Conservation (phyloP, 2,113 vertebrate species). For the Rhineura floridana region DNA sequence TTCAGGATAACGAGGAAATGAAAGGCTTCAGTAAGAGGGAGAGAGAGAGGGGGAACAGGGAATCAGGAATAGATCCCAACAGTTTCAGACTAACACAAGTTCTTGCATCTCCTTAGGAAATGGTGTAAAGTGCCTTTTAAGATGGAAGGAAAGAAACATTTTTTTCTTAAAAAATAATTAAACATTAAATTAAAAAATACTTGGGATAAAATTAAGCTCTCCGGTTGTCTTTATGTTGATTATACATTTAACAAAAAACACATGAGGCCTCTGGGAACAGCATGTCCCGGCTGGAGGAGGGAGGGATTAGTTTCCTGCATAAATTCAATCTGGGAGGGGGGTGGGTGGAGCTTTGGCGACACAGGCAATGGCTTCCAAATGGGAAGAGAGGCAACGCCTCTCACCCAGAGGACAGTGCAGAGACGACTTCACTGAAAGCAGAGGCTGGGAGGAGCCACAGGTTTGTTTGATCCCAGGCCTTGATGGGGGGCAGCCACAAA, state of each 20-base stretch:
- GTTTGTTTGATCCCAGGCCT: neutral
- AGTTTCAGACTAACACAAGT: neutral
- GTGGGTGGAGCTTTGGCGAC: neutral
- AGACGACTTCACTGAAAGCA: neutral
- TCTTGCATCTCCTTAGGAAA: no score
- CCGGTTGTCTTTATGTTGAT: neutral
- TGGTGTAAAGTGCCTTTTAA: no score
- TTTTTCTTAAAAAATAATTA: neutral
- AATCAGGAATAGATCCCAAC: no score
- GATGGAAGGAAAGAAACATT: neutral
- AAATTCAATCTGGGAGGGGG: neutral
- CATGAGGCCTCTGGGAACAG: neutral
- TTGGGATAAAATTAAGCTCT: neutral
- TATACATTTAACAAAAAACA: neutral
- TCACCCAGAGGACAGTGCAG: neutral
- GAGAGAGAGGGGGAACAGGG: no score
- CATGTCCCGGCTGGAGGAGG: neutral
- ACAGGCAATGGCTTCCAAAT: neutral
- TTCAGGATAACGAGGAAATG: no score
- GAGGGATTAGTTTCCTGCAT: neutral
- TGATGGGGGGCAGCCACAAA: neutral
- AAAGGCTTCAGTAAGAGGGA: no score
- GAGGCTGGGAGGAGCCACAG: neutral
- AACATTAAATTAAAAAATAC: no score
- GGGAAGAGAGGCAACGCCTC: neutral